Base-by-base conservation (phyloP, 2,797 vertebrate genomes). In the Gadopsis marmoratus region DNA sequence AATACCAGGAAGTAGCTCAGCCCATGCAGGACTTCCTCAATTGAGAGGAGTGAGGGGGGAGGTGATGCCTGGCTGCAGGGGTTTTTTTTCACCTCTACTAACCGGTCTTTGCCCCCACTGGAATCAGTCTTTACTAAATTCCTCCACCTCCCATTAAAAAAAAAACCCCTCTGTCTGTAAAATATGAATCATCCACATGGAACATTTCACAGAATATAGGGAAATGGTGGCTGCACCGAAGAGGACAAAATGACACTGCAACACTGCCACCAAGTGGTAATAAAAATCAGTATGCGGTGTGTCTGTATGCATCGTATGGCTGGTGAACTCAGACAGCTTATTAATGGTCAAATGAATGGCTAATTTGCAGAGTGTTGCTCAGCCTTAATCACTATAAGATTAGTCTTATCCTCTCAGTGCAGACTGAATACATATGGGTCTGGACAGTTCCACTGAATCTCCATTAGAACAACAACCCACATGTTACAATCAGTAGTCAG, bases 211-310 rank as follows among this genome's bases (percentile, higher is more conserved):
- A 83, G 55, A 82, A 69, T 35, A 12, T 48, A 26, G 55, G 64
- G 68, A 78, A 88, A 89, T 63, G 54, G 71, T 78, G 71, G 77
- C 76, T 63, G 59, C 61, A 58, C 29, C 1, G 16, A 48, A 11
- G 21, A 50, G 35, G 33, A 64, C 33, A 35, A 64, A 59, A 67
- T 43, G 47, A 72, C 82, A 86, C 58, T 35, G 70, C 92, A 93
- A 93, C 88, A 93, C 86, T 92, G 93, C 92, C 94, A 88, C 81
- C 93, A 63, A 85, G 94, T 93, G 94, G 93, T 21, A 23, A 59
- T 4, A n/a, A 17, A 67, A 50, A 48, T 4, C 43, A 19, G 12
- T 73, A 1, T 33, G 5, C 35, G 2, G 19, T 3, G 21, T 16
- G 14, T 81, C 37, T 71, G 16, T 19, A 17, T 48, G 74, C 56